Evolutionary conservation across 2,113 vertebrate genomes (phyloP).

Genomic region (Gasterosteus nipponicus): DNA sequence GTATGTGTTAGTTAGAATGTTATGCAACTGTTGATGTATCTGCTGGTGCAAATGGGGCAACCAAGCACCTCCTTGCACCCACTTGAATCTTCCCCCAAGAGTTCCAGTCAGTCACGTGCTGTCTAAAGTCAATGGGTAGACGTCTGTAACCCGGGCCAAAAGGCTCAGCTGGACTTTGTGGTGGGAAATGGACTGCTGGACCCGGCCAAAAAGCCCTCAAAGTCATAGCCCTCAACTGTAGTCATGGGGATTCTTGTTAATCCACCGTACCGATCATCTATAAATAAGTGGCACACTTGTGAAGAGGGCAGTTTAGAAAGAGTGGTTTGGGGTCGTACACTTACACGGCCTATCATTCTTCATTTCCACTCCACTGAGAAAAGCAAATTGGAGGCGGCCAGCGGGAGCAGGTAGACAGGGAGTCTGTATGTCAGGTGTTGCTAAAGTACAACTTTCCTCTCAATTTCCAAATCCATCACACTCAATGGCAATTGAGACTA

Average conservation of each 20-base stretch:
- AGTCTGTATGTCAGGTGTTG: slow-evolving; percentile 30
- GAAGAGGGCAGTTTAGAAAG: slow-evolving; percentile 59
- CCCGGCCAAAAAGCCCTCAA: slow-evolving; percentile 69
- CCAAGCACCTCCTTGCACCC: slow-evolving; percentile 32
- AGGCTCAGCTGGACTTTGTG: slow-evolving; percentile 73
- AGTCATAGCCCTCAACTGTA: slow-evolving; percentile 72
- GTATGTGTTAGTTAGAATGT: slow-evolving; percentile 9
- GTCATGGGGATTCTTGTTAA: slow-evolving; percentile 74
- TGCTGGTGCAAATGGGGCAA: not conserved
- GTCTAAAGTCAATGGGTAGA: slow-evolving; percentile 57
- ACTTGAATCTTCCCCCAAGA: slow-evolving; percentile 49
- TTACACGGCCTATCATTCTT: slow-evolving; percentile 70
- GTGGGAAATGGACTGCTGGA: slow-evolving; percentile 66
- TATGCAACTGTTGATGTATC: not conserved
- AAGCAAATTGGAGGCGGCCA: slow-evolving; percentile 69
- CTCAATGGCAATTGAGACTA: slow-evolving; percentile 29
- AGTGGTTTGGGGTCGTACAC: slow-evolving; percentile 57
- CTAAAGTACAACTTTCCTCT: slow-evolving; percentile 32
- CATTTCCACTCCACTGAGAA: slow-evolving; percentile 71
- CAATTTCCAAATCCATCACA: slow-evolving; percentile 28
- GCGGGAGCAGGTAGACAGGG: slow-evolving; percentile 55
- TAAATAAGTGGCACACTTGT: slow-evolving; percentile 72
- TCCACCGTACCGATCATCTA: slow-evolving; percentile 73
- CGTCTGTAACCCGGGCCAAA: slow-evolving; percentile 57
- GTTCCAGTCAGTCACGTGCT: slow-evolving; percentile 46